Evolutionary conservation across 2,888 invertebrate species (phyloP), one percentile per base, ranked within the genome.

Genomic region (Sussaba pulchella): DNA sequence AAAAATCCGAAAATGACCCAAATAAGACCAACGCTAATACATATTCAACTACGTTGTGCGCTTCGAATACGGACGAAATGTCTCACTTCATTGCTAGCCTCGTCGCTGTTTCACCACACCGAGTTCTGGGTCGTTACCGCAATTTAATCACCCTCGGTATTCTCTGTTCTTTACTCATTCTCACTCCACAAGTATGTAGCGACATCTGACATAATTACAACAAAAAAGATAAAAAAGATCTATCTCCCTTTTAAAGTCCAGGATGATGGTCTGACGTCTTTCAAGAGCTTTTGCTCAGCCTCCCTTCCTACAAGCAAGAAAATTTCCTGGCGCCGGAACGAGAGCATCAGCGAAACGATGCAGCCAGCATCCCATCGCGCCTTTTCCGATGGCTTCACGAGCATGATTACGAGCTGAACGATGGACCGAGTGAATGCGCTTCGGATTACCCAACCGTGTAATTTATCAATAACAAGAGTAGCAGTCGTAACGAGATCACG

Each of bases 401-500:
- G 50, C 45, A 57, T 64, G 69, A 69, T 63, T 76, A 69, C 26
- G 75, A 61, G 50, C 41, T 59, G 69, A n/a, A 19, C 14, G 61
- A 69, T 45, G n/a, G 26, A 41, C 26, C 31, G 71, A 50, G 66
- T 59, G 43, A 72, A 76, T 63, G 69, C 69, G 41, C 57, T 41
- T 43, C 63, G 69, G 61, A 69, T 69, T 76, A 76, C 54, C 17
- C 24, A n/a, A 10, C n/a, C 57, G 17, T 57, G 64, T 59, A 59
- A 78, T 71, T 78, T 59, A 78, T 78, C 59, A 78, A 71, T 66
- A 52, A 78, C 41, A 41, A 64, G 71, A 72, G 57, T 50, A 39
- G 77, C 77, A 66, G 41, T 72, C 54, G 66, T 43, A 66, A 72
- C 71, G 47, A 66, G 66, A 71, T 66, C n/a, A 26, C 41, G 12